These are phyloP conservation scores for Cyclophora punctaria DNA, from an alignment of 2,888 invertebrate genomes.

Conservation along the genomic window DNA sequence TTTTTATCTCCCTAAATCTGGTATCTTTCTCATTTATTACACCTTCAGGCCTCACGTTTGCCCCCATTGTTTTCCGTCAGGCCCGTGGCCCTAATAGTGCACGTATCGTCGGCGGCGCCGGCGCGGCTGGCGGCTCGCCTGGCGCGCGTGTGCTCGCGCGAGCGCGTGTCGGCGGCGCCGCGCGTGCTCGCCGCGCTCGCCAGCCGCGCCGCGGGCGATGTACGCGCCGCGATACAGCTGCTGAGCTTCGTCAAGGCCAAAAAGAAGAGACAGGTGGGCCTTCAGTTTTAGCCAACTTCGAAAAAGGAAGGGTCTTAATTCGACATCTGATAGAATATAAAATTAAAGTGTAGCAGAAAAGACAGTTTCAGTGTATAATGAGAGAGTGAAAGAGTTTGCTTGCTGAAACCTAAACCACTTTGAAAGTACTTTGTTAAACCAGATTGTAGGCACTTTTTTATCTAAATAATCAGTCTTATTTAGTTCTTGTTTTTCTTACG, in stretches of 20 bases:
- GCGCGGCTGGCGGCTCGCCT: constrained; percentile 77
- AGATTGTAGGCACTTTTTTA: too few relatives aligned
- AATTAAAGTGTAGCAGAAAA: too few relatives aligned
- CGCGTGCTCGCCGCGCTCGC: constrained; percentile 84
- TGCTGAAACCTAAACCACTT: too few relatives aligned
- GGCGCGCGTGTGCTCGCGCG: constrained; percentile 78
- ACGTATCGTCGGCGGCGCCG: constrained; percentile 77
- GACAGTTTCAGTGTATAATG: too few relatives aligned
- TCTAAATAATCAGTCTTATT: too few relatives aligned
- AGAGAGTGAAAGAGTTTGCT: too few relatives aligned
- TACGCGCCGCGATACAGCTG: constrained; percentile 92
- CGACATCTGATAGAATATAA: too few relatives aligned
- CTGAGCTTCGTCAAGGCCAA: constrained; percentile 81
- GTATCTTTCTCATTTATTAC: too few relatives aligned
- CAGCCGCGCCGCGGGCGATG: constrained; percentile 90
- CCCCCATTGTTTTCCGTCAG: constrained; percentile 37
- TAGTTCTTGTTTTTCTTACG: too few relatives aligned
- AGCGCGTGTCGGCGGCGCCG: constrained; percentile 80
- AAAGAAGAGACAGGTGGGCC: constrained; percentile 31
- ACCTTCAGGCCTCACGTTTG: not conserved
- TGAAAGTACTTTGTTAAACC: too few relatives aligned
- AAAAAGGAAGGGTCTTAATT: too few relatives aligned
- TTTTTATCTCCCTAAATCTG: too few relatives aligned
- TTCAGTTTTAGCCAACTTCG: not conserved
- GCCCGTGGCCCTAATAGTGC: constrained; percentile 83